Base-by-base conservation (phyloP, 92 coral and sea anemone species). In the Zoanthus sociatus region DNA sequence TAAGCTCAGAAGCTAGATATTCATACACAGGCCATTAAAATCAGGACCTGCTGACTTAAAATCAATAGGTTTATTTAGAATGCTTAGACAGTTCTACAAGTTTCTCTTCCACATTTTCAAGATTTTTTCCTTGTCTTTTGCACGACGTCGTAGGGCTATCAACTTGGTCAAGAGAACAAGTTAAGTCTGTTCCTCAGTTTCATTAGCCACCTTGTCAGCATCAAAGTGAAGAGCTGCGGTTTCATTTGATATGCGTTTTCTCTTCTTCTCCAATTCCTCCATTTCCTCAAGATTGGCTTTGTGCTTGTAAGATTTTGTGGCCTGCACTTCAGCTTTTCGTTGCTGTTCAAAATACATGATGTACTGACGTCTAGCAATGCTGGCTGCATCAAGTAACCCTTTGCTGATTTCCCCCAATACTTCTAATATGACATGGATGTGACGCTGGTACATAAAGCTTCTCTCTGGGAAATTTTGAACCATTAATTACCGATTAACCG, bases 151-250 rank as follows among this genome's bases (percentile, higher is more conserved):
- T 48, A 18, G 26, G 68, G 68, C 68, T 7, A 7, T 61, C 68
- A 16, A 61, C 26, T 61, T 61, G 17, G 68, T 61, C 20, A 67
- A 67, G 72, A 67, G 72, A 67, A 67, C 11, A 67, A 67, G 72
- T 67, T 67, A 33, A 67, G 33, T 3, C 72, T 67, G 9, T 67
- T 67, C 33, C 42, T 67, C 72, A 20, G 72, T 33, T 67, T 67
- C 72, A 67, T 67, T 67, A 67, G 72, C 72, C 72, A 67, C 32
- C 37, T 7, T 67, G 72, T 67, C 72, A 67, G 3, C 72, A 67
- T 67, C 72, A 67, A 67, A 67, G 37, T 56, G 63, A 56, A 56
- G 63, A 56, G 26, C 63, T 56, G 14, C 63, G 1, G 12, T 56
- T 56, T 56, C 63, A 56, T 16, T 56, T 8, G 3, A 56, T 56